phyloP scores from a whole-genome alignment of 2,888 invertebrate species.

The Chloroclystis v-ata region DNA sequence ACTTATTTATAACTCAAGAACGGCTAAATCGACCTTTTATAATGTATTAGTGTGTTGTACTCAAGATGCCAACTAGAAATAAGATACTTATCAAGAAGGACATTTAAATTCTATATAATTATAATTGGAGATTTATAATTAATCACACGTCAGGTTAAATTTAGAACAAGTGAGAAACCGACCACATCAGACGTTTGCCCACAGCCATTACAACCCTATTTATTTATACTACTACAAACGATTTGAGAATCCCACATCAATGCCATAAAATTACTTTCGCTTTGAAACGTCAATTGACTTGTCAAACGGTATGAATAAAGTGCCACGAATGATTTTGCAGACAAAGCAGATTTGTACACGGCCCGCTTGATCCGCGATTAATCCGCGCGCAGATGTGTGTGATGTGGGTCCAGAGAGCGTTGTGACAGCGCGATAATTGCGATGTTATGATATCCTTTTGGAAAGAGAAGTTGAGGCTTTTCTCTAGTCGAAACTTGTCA shows the following conservation, averaged over 20 bases:
- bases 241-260: neutral
- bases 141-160: too few relatives aligned
- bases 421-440: slow-evolving; percentile 68
- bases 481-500: neutral
- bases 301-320: slow-evolving; percentile 35
- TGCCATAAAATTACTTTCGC: slow-evolving; percentile 18
- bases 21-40: too few relatives aligned
- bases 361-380: slow-evolving; percentile 56
- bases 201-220: too few relatives aligned
- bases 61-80: too few relatives aligned
- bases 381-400: slow-evolving; percentile 59
- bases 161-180: too few relatives aligned
- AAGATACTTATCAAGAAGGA: too few relatives aligned
- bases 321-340: slow-evolving; percentile 47
- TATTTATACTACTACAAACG: too few relatives aligned
- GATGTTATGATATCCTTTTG: slow-evolving; percentile 51
- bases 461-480: slow-evolving; percentile 5
- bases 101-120: too few relatives aligned
- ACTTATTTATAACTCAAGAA: too few relatives aligned
- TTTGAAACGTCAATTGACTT: slow-evolving; percentile 26
- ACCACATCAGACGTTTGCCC: too few relatives aligned
- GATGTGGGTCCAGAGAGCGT: slow-evolving; percentile 55
- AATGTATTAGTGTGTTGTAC: too few relatives aligned
- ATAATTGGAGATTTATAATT: too few relatives aligned
- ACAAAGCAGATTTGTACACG: slow-evolving; percentile 52